These are phyloP conservation scores for Entelurus aequoreus DNA, from an alignment of 2,113 vertebrate species.

Conservation along the genomic window DNA sequence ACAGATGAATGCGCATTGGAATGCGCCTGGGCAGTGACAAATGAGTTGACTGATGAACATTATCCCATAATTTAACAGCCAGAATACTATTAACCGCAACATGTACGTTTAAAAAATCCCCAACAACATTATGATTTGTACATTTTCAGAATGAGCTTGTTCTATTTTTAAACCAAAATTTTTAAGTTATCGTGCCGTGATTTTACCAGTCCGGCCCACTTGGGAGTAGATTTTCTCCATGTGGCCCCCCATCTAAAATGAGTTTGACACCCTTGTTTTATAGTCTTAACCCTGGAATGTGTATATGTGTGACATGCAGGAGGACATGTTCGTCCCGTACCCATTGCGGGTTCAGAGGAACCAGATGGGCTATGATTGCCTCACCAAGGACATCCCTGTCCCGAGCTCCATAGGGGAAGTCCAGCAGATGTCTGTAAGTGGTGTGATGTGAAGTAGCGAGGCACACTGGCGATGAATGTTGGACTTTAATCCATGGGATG, in stretches of 20 bases:
- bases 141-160: not conserved
- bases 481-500: not conserved
- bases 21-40: too few relatives aligned
- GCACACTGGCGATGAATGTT: too few relatives aligned
- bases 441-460: too few relatives aligned
- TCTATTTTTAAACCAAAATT: too few relatives aligned
- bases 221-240: not conserved
- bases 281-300: not conserved
- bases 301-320: conserved; percentile 37
- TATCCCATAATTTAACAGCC: too few relatives aligned
- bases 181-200: too few relatives aligned
- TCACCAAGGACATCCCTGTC: conserved; percentile 60
- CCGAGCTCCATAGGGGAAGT: conserved; percentile 70
- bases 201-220: too few relatives aligned
- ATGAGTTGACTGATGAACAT: too few relatives aligned
- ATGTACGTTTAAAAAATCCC: too few relatives aligned
- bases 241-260: not conserved
- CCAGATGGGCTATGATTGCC: conserved; percentile 55
- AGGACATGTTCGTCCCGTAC: conserved; percentile 67
- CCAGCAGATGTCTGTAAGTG: conserved; percentile 70
- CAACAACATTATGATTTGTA: not conserved
- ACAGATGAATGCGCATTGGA: too few relatives aligned
- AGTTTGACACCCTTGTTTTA: too few relatives aligned
- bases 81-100: too few relatives aligned
- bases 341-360: conserved; percentile 55